Conservation (phyloP, 2,888 invertebrate genomes). For the Seira sanloemensis region DNA sequence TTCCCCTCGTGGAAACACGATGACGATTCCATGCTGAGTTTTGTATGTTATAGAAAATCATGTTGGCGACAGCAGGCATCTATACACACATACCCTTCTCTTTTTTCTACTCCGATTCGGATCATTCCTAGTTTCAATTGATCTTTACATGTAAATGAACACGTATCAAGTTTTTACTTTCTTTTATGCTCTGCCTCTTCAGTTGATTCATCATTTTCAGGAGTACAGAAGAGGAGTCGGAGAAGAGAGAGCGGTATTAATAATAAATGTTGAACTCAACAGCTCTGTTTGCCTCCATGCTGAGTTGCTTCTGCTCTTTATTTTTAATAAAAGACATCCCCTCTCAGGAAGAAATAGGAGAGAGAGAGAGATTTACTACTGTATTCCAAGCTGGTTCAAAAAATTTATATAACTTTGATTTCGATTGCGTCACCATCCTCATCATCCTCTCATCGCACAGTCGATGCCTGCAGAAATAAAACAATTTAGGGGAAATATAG, state of each 20-base stretch:
- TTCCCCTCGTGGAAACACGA: conserved; percentile 25
- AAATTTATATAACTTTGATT: neutral
- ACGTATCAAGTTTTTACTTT: conserved; percentile 22
- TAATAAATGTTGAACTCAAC: conserved; percentile 38
- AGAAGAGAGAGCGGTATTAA: neutral
- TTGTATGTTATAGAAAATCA: conserved; percentile 39
- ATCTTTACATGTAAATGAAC: conserved; percentile 48
- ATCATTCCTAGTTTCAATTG: conserved; percentile 46
- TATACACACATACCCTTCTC: neutral
- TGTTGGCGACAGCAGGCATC: conserved; percentile 49
- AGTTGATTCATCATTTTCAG: neutral
- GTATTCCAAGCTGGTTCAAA: neutral
- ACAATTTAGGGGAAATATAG: neutral
- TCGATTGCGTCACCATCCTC: conserved; percentile 42
- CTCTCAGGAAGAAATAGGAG: neutral
- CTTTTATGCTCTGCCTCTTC: neutral
- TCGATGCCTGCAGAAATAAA: neutral
- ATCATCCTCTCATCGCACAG: neutral
- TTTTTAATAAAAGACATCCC: neutral
- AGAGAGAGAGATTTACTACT: neutral
- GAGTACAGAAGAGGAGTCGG: neutral
- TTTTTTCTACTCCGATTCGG: conserved; percentile 43
- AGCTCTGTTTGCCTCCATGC: conserved; percentile 51
- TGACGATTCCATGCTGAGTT: conserved; percentile 24
- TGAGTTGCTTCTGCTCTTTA: conserved; percentile 5